Evolutionary conservation across 2,888 invertebrate species (phyloP), one percentile per base, ranked within the genome.

Genomic region (Diadegma fenestrale): DNA sequence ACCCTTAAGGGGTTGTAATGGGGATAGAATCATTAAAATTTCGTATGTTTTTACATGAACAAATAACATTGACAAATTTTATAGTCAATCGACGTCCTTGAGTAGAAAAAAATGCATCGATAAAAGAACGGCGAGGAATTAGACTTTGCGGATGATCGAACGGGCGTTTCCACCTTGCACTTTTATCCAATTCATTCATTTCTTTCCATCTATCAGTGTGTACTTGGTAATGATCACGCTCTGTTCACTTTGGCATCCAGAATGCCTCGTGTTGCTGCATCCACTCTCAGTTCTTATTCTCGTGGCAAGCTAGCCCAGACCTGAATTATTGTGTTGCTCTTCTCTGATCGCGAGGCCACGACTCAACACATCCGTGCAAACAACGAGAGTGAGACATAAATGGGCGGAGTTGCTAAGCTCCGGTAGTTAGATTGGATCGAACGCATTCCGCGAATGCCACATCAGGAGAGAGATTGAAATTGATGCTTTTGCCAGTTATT

Each of bases 301-400:
- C 76, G 80, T 76, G 76, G 48, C 80, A 69, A 66, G 85, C 64
- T 79, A 82, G 79, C 79, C 77, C 85, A 82, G 80, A 80, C 82
- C 87, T 89, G 90, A 90, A 90, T 90, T 88, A 91, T 90, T 88
- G 88, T 88, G 85, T 84, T 80, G 85, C 84, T 80, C 77, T 80
- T 79, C 77, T 82, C 69, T 41, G 87, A 66, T 66, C 43, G 66
- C 82, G 85, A 82, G 85, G 83, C 80, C 77, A 58, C 79, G 77
- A 71, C 85, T 80, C 85, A 86, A 76, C 71, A 73, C 63, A 63
- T 68, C 82, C 79, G 73, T n/a, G n/a, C 83, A 80, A 86, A 80
- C 76, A 51, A 72, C 72, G 72, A 73, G 86, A 86, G 89, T 86
- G 86, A 88, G 87, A 88, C 88, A 88, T 88, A 86, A 87, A 89